Percentiles rank a stretch among this genome's conserved stretches.
Evolutionary conservation across 2,113 vertebrate species (phyloP).

Genomic region (Melanerpes aurifrons): DNA sequence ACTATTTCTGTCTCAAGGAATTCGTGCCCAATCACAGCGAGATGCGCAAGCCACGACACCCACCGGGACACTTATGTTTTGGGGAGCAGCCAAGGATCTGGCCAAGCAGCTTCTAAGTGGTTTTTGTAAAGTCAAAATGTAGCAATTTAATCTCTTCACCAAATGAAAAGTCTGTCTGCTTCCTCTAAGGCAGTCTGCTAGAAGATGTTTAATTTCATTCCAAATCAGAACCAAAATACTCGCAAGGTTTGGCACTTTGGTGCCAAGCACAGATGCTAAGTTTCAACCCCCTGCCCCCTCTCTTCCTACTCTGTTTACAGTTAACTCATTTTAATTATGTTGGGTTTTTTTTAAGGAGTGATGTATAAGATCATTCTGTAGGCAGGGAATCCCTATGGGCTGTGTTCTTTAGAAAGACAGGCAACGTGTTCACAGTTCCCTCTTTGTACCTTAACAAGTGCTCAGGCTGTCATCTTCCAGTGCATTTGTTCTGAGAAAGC

Average conservation of each 20-base stretch:
- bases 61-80: not conserved
- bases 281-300: not conserved
- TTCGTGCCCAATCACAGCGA: not conserved
- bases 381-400: not conserved
- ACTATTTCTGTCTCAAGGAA: not conserved
- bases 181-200: not conserved
- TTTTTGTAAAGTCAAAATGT: slow-evolving; percentile 9
- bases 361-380: not conserved
- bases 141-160: not conserved
- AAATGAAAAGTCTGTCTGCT: not conserved
- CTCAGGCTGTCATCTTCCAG: not conserved
- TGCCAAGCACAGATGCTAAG: not conserved
- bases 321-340: not conserved
- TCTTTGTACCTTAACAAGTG: not conserved
- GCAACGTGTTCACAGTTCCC: not conserved
- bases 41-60: not conserved
- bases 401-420: not conserved
- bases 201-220: not conserved
- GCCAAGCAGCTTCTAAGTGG: not conserved
- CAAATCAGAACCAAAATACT: not conserved
- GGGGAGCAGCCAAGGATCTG: not conserved
- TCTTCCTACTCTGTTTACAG: not conserved
- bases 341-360: not conserved
- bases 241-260: not conserved
- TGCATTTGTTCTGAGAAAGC: not conserved